Evolutionary conservation across 2,797 vertebrate species (phyloP), one percentile per base, ranked within the genome.

Genomic region (Tokudaia muenninki): DNA sequence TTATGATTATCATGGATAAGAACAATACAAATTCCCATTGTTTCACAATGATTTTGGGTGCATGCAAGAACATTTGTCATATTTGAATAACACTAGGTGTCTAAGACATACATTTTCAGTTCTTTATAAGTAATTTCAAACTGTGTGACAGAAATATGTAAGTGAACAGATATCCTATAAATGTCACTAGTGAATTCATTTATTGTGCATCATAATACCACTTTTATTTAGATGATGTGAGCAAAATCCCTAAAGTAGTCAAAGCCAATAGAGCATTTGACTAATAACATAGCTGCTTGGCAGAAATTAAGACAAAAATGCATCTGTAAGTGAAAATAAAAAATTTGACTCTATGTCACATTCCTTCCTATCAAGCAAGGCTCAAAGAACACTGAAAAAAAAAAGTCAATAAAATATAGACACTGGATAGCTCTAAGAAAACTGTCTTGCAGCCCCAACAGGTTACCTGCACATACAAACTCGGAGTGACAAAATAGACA

Each of bases 21-120:
- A 93, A 72, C 9, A 93, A 19, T 22, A 90, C 79, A 95, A 91
- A 57, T 72, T 3, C 1, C 9, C 50, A 26, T 55, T 5, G 59
- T 93, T 91, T 93, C 37, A 65, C 3, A 97, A 65, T 79, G 61
- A 59, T 57, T 78, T 92, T 77, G 87, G 91, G 67, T 78, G 31
- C 2, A 61, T 37, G 8, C 37, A 59, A 93, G n/a, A 82, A 55
- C 0, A 47, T 61, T 84, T 81, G 82, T 77, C 34, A 65, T 47
- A 87, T 90, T 29, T 90, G 75, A 96, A 72, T 87, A 79, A 84
- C 1, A 72, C 10, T 94, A 24, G 88, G 2, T 2, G 3, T 65
- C 52, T 78, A 31, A 93, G 93, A 84, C 31, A 90, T 47, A 72
- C 8, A 89, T 89, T 92, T 96, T 95, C 47, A 61, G 16, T 31